Evolutionary conservation across 2,888 invertebrate genomes (phyloP), one percentile per base, ranked within the genome.

Genomic region (Drosophila algonquin): DNA sequence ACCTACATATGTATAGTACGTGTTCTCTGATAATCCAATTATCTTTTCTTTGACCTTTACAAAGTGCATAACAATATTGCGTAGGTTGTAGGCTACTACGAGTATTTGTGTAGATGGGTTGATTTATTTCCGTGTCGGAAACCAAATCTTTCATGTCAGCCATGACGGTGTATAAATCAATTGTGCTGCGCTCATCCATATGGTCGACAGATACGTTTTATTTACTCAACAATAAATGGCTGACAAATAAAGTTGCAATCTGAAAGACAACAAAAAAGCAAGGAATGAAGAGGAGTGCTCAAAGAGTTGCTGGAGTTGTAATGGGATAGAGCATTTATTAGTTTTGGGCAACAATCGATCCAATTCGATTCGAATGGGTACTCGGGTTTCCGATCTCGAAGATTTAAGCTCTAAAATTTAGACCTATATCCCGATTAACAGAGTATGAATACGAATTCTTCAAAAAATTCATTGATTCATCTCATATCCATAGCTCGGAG

Each of bases 191-290:
- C 32, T 55, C 55, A 47, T 53, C 73, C 76, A 80, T 80, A 76
- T 87, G 84, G 64, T 56, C 60, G 56, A 60, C 54, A 75, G 74
- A 73, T 60, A 58, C 72, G 60, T 56, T 75, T 69, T 83, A 79
- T 83, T 83, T 84, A 77, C 63, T 52, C 64, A 73, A 69, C 71
- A 76, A 77, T 62, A 71, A 68, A 63, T 63, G 70, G 47, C 62
- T 68, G 65, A 61, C 75, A 80, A 84, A 81, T 48, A 53, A 48
- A 47, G 14, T 57, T 56, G 74, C 35, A 54, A 60, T 47, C 62
- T 21, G 48, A 58, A 67, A 30, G 50, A 32, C 46, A 58, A 64
- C 18, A 51, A 61, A 63, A 63, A 65, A 64, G 18, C 47, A 56
- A 21, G 35, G 14, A 55, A 27, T 3, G n/a, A 18, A 58, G 79